Conservation (phyloP, 1,140 invertebrate genomes). For the Lutraria rhynchaena region DNA sequence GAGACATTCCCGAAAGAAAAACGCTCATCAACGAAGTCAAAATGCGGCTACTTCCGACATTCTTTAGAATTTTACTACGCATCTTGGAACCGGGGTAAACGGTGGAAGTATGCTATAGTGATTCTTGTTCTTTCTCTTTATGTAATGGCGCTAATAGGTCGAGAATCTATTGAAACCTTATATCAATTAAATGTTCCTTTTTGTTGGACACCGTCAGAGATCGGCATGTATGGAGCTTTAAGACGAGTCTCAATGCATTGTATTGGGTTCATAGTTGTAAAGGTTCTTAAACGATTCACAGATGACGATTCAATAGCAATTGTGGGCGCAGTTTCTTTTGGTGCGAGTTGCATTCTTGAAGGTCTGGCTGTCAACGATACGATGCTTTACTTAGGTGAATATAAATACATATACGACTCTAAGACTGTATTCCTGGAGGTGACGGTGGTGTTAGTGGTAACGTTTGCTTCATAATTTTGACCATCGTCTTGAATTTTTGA, state of each 20-base stretch:
- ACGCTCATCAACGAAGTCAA: not conserved
- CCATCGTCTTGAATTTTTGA: too few relatives aligned
- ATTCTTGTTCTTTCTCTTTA: constrained; percentile 12
- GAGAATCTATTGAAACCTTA: constrained; percentile 15
- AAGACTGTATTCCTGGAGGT: too few relatives aligned
- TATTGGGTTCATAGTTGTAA: not conserved
- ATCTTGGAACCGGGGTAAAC: not conserved
- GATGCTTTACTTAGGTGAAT: too few relatives aligned
- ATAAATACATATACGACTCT: too few relatives aligned
- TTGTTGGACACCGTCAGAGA: constrained; percentile 25
- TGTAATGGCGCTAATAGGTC: not conserved
- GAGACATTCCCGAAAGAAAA: constrained; percentile 5
- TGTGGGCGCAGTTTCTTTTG: too few relatives aligned
- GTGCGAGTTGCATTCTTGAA: too few relatives aligned
- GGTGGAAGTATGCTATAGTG: not conserved
- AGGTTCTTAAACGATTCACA: not conserved
- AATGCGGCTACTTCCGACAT: too few relatives aligned
- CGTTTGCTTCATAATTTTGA: too few relatives aligned
- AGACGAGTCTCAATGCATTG: not conserved
- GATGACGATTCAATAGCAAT: constrained; percentile 19
- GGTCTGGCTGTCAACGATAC: too few relatives aligned
- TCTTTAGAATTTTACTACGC: constrained; percentile 20
- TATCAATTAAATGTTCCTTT: constrained; percentile 38
- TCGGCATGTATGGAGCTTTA: constrained; percentile 22
- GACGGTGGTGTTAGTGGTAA: too few relatives aligned